These are phyloP conservation scores for Polyodon spathula DNA, from an alignment of 2,113 vertebrate species.

Conservation along the genomic window DNA sequence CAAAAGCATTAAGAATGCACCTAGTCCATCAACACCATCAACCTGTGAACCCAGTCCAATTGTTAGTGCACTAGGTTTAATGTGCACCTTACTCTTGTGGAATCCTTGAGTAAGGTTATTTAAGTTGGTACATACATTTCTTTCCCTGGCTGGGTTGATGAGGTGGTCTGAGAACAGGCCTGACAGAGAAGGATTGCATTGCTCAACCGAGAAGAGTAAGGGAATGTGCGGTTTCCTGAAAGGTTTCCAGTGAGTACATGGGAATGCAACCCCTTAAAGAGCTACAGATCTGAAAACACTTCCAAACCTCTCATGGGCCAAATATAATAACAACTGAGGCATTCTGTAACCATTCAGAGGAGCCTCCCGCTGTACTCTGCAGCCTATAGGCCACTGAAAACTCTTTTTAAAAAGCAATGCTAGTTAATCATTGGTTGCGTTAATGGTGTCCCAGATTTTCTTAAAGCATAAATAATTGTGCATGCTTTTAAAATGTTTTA, in stretches of 20 bases:
- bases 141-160: slow-evolving; percentile 44
- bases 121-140: too few relatives aligned
- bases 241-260: slow-evolving; percentile 65
- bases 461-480: neutral
- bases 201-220: slow-evolving; percentile 52
- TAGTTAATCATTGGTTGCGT: slow-evolving; percentile 12
- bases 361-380: slow-evolving; percentile 35
- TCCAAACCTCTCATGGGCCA: slow-evolving; percentile 46
- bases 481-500: neutral
- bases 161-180: slow-evolving; percentile 43
- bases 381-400: slow-evolving; percentile 33
- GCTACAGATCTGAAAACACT: slow-evolving; percentile 54
- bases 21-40: too few relatives aligned
- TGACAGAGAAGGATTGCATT: slow-evolving; percentile 47
- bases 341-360: slow-evolving; percentile 42
- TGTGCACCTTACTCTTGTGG: too few relatives aligned
- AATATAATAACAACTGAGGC: slow-evolving; percentile 55
- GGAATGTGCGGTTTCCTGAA: slow-evolving; percentile 71
- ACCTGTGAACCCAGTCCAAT: too few relatives aligned
- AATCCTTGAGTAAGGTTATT: too few relatives aligned
- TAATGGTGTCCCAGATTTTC: neutral
- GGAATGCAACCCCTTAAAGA: slow-evolving; percentile 58
- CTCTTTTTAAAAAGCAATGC: slow-evolving; percentile 23
- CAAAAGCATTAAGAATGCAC: too few relatives aligned
- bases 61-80: too few relatives aligned